A percentile compares a stretch with the other conserved stretches of the same genome.
These are phyloP conservation scores for Microcebus lehilahytsara DNA, from an alignment of 2,113 vertebrate species.

Conservation along the genomic window DNA sequence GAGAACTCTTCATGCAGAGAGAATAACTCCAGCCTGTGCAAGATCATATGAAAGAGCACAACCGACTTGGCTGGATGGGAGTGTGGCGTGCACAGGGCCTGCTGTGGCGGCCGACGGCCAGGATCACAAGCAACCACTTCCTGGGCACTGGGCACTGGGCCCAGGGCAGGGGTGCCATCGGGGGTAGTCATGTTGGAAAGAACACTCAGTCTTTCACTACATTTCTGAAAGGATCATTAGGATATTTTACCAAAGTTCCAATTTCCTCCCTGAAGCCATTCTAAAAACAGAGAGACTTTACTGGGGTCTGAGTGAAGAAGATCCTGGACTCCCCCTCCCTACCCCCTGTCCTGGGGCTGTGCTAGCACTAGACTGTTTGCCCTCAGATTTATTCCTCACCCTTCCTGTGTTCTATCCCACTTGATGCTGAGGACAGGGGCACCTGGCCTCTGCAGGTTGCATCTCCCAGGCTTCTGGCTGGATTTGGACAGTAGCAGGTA, in stretches of 20 bases:
- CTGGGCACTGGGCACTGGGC: neutral
- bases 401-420: neutral
- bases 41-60: neutral
- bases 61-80: neutral
- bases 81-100: neutral
- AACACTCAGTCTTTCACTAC: neutral
- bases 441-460: neutral
- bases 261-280: neutral
- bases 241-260: neutral
- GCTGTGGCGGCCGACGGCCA: neutral
- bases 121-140: neutral
- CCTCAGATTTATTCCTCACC: neutral
- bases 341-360: neutral
- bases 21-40: neutral
- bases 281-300: neutral
- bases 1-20: neutral
- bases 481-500: neutral
- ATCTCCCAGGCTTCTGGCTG: neutral
- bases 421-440: neutral
- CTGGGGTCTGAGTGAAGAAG: neutral
- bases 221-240: slow-evolving; percentile 14
- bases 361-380: neutral
- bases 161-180: neutral
- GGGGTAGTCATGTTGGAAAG: neutral
- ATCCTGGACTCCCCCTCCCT: neutral